Evolutionary conservation across 2,113 vertebrate genomes (phyloP).

Genomic region (Melozone crissalis): DNA sequence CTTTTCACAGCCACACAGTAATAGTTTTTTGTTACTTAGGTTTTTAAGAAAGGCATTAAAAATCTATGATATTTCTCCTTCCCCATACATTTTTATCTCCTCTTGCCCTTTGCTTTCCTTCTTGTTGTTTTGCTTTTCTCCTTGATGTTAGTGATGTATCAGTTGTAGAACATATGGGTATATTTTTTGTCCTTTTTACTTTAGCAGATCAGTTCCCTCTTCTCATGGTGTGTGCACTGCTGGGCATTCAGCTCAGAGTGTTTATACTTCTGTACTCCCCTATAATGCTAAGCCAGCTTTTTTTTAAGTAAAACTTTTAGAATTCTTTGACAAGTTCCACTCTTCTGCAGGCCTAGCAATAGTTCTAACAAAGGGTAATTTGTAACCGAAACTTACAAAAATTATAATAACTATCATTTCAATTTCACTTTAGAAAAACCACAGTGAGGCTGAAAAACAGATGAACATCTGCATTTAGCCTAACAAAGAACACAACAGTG

Average conservation of each 20-base stretch:
- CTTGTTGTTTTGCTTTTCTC: not conserved
- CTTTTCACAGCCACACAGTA: not conserved
- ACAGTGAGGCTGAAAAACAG: slow-evolving; percentile 40
- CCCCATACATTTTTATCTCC: not conserved
- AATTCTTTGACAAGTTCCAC: slow-evolving; percentile 1
- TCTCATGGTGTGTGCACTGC: not conserved
- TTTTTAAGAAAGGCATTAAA: not conserved
- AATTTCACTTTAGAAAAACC: slow-evolving; percentile 59
- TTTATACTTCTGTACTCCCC: not conserved
- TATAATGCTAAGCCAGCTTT: not conserved
- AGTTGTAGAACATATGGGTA: not conserved
- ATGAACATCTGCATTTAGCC: slow-evolving; percentile 46
- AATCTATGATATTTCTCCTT: not conserved
- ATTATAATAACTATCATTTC: slow-evolving; percentile 53
- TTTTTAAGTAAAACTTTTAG: not conserved
- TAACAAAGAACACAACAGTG: slow-evolving; percentile 38
- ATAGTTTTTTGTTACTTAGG: not conserved
- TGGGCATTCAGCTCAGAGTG: not conserved
- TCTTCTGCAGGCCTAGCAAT: not conserved
- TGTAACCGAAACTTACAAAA: slow-evolving; percentile 43
- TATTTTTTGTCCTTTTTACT: not conserved
- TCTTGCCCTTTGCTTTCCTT: not conserved
- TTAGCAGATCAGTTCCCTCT: not conserved
- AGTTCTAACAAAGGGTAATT: slow-evolving; percentile 4
- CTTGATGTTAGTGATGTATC: not conserved